phyloP scores from a whole-genome alignment of 23 tunicate species.

The Styela clava region DNA sequence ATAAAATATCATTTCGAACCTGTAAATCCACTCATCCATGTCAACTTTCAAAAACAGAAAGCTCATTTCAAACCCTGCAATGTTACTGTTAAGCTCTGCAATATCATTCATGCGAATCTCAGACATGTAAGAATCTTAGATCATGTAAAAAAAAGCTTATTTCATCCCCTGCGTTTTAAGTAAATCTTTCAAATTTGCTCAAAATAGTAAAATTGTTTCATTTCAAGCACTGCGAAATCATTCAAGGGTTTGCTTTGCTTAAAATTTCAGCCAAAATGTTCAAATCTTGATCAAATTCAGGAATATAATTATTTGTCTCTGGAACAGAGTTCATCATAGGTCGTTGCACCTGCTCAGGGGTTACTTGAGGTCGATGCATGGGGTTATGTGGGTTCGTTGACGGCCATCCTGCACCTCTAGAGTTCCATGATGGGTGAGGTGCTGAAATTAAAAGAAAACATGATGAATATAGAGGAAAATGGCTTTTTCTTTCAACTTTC shows the following conservation, averaged over 20 bases:
- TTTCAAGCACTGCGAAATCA: background rate
- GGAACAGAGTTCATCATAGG: slow-evolving; percentile 4
- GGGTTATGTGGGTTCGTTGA: slow-evolving; percentile 4
- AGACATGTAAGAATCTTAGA: too few relatives aligned
- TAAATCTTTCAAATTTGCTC: too few relatives aligned
- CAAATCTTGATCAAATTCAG: background rate
- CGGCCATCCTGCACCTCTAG: slow-evolving; percentile 3
- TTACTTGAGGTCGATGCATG: slow-evolving; percentile 30
- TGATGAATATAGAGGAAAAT: too few relatives aligned
- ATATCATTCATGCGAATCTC: background rate
- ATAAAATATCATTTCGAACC: background rate
- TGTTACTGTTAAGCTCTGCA: background rate
- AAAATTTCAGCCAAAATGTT: background rate
- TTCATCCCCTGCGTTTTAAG: too few relatives aligned
- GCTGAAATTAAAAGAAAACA: too few relatives aligned
- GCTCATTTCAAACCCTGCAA: too few relatives aligned
- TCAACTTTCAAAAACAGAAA: too few relatives aligned
- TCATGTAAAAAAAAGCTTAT: too few relatives aligned
- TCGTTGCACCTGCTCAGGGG: slow-evolving; percentile 23
- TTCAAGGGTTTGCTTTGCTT: background rate
- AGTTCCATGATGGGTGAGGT: background rate
- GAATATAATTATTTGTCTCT: background rate
- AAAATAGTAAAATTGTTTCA: background rate
- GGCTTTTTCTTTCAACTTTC: too few relatives aligned
- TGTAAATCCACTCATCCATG: background rate